Base-by-base conservation (phyloP, 2,113 vertebrate species). In the Elaphurus davidianus region DNA sequence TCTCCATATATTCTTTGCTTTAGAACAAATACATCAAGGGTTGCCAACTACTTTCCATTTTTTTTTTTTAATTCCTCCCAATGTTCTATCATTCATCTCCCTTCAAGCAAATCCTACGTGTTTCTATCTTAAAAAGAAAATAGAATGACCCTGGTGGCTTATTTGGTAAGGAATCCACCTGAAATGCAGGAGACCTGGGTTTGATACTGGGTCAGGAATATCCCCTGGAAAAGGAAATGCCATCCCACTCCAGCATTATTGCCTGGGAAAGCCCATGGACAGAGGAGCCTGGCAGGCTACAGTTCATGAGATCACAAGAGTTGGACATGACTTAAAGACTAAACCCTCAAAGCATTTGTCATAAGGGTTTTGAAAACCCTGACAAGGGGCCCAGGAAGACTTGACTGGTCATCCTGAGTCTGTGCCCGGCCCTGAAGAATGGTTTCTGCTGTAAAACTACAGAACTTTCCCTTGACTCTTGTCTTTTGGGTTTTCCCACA, bases 51-150 rank as follows among this genome's bases (percentile, higher is more conserved):
- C 16, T 85, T 90, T 57, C 47, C 47, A 16, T 54, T 81, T 52
- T 93, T 85, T 23, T 47, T 47, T 47, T 47, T 47, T 47, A 12
- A 47, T 91, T 57, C 21, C 21, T 67, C 17, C 28, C 28, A 40
- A 6, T 71, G 13, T 71, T 91, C 89, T 60, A 47, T 87, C 55
- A 96, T 93, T 94, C 21, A 96, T 91, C 47, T 98, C 33, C 23
- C 87, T 83, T 96, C 79, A 90, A 50, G 82, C 47, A 95, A 87
- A 76, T 45, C 7, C 13, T 47, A 50, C 28, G 2, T 50, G 7
- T 50, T 78, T 92, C 11, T 62, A 25, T 79, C 94, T 87, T 19
- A 67, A 89, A 60, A 50, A 60, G 10, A 67, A 78, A 36, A 90
- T 10, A 59, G 9, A 30, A 91, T 45, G 84, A 76, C 10, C 59